Percentiles rank a stretch among this genome's conserved stretches.
phyloP scores from a whole-genome alignment of 1,140 invertebrate genomes.

The Camponotus pennsylvanicus region DNA sequence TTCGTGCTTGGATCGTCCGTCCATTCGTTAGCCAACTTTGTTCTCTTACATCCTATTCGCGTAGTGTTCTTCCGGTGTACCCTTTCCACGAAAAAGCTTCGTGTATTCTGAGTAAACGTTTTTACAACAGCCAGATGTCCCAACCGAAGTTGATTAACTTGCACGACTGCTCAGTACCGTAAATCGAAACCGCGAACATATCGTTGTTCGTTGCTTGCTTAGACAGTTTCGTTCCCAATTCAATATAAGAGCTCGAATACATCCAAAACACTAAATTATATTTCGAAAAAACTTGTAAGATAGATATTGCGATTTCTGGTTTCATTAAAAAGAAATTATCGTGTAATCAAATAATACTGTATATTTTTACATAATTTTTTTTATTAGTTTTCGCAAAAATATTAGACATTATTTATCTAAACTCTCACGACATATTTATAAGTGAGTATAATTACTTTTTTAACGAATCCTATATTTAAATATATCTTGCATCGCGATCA shows the following conservation, averaged over 20 bases:
- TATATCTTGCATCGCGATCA: too few relatives aligned
- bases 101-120: slow-evolving; percentile 23
- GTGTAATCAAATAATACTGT: too few relatives aligned
- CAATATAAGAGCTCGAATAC: background rate
- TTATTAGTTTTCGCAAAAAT: too few relatives aligned
- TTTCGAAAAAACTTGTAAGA: background rate
- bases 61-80: background rate
- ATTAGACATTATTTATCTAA: too few relatives aligned
- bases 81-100: slow-evolving; percentile 46
- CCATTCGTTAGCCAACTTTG: slow-evolving; percentile 66
- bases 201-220: background rate
- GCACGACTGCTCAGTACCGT: slow-evolving; percentile 9
- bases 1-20: slow-evolving; percentile 52
- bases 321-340: background rate
- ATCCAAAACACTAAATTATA: background rate
- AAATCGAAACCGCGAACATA: slow-evolving; percentile 59
- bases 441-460: too few relatives aligned
- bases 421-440: too few relatives aligned
- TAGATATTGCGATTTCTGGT: background rate
- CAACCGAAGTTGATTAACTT: slow-evolving; percentile 50
- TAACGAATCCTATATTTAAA: too few relatives aligned
- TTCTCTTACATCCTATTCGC: slow-evolving; percentile 42
- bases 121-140: slow-evolving; percentile 40
- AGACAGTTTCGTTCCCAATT: slow-evolving; percentile 7
- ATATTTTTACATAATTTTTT: too few relatives aligned